phyloP scores from a whole-genome alignment of 2,113 vertebrate species.

The Lethenteron camtschaticum region DNA sequence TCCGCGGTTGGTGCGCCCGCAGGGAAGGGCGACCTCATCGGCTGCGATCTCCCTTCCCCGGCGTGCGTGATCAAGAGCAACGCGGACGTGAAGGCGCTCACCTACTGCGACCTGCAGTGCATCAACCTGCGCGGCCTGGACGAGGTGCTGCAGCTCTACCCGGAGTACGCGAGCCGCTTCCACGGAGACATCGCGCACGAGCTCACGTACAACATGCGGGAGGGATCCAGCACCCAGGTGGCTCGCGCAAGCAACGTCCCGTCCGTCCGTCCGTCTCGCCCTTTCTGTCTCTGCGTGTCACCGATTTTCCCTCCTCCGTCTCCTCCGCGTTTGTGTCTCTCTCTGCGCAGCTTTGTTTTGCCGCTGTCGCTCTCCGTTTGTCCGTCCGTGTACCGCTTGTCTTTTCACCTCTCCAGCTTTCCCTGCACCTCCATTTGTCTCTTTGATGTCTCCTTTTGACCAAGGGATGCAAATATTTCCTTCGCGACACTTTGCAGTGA shows the following conservation, averaged over 20 bases:
- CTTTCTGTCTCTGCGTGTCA: too few species aligned
- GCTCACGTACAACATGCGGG: constrained; percentile 79
- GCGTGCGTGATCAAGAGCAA: constrained; percentile 71
- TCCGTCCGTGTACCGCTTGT: too few species aligned
- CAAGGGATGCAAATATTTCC: too few species aligned
- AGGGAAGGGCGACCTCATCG: constrained; percentile 89
- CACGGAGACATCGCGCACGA: constrained; percentile 53
- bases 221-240: constrained; percentile 57
- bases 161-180: constrained; percentile 59
- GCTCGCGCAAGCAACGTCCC: constrained; percentile 6
- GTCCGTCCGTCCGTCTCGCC: neutral
- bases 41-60: constrained; percentile 44
- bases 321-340: too few species aligned
- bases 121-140: constrained; percentile 50
- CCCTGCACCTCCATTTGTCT: too few species aligned
- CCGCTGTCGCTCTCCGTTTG: too few species aligned
- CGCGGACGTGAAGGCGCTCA: constrained; percentile 71
- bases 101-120: constrained; percentile 81
- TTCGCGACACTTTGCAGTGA: too few species aligned
- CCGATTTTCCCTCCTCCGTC: too few species aligned
- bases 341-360: too few species aligned
- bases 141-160: constrained; percentile 66
- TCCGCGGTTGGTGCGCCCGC: constrained; percentile 8
- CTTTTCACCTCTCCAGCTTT: too few species aligned
- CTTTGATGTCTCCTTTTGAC: too few species aligned